phyloP scores from a whole-genome alignment of 2,888 invertebrate species.

The Nymphalis c-album region DNA sequence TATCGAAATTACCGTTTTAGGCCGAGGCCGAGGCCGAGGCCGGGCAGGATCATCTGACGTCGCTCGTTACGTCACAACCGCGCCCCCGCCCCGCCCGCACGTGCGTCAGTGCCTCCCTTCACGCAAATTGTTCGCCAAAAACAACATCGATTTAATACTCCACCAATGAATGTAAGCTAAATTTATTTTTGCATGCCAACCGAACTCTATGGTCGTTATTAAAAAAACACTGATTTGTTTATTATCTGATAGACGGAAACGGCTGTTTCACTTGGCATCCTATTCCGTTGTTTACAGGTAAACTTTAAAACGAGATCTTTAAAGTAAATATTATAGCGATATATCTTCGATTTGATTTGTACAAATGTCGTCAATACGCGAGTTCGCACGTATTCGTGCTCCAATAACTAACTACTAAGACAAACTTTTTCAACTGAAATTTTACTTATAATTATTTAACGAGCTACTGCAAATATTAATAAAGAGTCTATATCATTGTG shows the following conservation, averaged over 20 bases:
- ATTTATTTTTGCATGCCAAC: constrained; percentile 37
- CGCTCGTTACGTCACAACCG: constrained; percentile 65
- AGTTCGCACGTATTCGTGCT: not conserved
- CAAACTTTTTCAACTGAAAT: too few species aligned
- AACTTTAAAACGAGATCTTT: constrained; percentile 1
- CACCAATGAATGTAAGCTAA: constrained; percentile 39
- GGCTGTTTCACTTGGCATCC: constrained; percentile 18
- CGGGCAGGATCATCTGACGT: constrained; percentile 40
- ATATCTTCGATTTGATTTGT: constrained; percentile 3
- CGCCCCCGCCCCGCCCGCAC: constrained; percentile 55
- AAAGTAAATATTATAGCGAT: constrained; percentile 4
- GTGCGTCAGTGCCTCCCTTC: constrained; percentile 51
- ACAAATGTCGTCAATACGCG: not conserved
- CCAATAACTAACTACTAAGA: too few species aligned
- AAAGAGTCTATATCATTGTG: too few species aligned
- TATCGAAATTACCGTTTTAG: constrained; percentile 17
- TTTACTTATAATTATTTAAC: too few species aligned
- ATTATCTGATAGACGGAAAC: constrained; percentile 17
- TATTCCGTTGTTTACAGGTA: constrained; percentile 12
- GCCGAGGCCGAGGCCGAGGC: constrained; percentile 14
- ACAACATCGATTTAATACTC: constrained; percentile 58
- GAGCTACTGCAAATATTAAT: too few species aligned
- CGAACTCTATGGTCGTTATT: constrained; percentile 17
- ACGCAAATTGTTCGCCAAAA: constrained; percentile 66
- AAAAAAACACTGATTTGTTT: constrained; percentile 19